Base-by-base conservation (phyloP, 2,113 vertebrate species). In the Pelusios castaneus region DNA sequence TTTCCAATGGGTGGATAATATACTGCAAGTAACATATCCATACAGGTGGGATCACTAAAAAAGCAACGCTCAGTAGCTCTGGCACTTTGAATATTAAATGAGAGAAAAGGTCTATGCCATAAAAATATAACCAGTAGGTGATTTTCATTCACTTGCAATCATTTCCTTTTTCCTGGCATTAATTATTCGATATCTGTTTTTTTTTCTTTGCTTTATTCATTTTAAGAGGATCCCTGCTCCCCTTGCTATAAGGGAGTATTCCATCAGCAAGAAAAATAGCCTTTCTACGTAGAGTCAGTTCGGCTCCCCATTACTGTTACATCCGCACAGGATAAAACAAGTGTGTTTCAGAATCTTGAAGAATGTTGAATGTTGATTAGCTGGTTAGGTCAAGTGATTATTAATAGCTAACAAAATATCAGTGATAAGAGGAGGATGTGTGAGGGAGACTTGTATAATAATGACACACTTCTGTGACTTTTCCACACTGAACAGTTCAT, bases 391-490 rank as follows among this genome's bases (percentile, higher is more conserved):
- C 56, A 54, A 84, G 6, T 63, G 58, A 34, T 63, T 14, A 63
- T 12, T 14, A 10, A 38, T 24, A 73, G 67, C 67, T 73, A 73
- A 41, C 41, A 80, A 95, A 87, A 80, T 58, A 17, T 31, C 43
- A 54, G 52, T 8, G 43, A 73, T 24, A 51, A 85, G 67, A 81
- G 47, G 45, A 1, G 0, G 27, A 47, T 60, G 56, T 0, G 0
- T 60, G 63, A 85, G n/a, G n/a, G 89, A 56, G 56, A 58, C 6
- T 29, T 58, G 56, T 0, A 1, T 31, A 49, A 12, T 0, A 1
- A 78, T 76, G 38, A 82, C 0, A 70, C 38, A 7, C 43, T 84
- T n/a, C 8, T 34, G 34, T 31, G 31, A 63, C 31, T 8, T 7
- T 63, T 63, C 14, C 58, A 63, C 27, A 34, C 27, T 34, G 31